phyloP scores from a whole-genome alignment of 2,113 vertebrate species.

The Sigmodon hispidus region DNA sequence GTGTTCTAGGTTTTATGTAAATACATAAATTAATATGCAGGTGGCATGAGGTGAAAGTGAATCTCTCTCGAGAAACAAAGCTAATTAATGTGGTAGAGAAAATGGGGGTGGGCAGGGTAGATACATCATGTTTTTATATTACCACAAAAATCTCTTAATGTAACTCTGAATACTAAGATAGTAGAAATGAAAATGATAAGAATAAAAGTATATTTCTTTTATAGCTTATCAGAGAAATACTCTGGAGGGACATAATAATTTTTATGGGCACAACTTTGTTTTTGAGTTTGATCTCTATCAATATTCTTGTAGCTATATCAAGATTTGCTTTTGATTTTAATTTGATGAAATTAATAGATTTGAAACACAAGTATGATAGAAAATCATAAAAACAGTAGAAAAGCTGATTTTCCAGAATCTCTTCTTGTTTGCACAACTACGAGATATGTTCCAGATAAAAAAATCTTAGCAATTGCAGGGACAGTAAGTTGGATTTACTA shows the following conservation, averaged over 20 bases:
- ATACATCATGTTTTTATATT: too few relatives aligned
- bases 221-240: not conserved
- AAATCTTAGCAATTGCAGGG: conserved; percentile 24
- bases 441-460: conserved; percentile 29
- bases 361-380: conserved; percentile 27
- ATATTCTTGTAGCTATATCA: not conserved
- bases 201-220: not conserved
- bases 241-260: not conserved
- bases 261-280: not conserved
- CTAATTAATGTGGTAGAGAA: not conserved
- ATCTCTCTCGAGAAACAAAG: not conserved
- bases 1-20: not conserved
- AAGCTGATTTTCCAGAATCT: not conserved
- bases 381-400: not conserved
- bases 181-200: not conserved
- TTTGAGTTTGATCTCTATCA: not conserved
- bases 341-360: not conserved
- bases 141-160: not conserved
- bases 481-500: not conserved
- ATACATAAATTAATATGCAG: not conserved
- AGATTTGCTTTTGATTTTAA: not conserved
- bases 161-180: not conserved
- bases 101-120: not conserved
- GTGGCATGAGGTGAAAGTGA: not conserved
- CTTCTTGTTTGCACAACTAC: not conserved